Conservation (phyloP, 2,113 vertebrate genomes). For the Tor tambroides region DNA sequence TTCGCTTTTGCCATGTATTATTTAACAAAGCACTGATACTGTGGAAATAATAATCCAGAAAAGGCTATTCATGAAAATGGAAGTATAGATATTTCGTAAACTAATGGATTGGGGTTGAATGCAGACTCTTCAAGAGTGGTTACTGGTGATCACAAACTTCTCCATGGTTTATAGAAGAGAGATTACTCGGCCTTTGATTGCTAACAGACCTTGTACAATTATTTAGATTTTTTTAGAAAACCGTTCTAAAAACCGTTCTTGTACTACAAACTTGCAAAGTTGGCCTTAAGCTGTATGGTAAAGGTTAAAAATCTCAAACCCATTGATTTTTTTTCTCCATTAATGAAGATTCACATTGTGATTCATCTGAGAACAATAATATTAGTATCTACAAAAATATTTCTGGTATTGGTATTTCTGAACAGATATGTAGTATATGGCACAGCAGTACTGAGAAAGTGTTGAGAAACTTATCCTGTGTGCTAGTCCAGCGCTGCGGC, state of each 20-base stretch:
- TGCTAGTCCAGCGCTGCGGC: slow-evolving; percentile 2
- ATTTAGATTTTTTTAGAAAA: too few species aligned
- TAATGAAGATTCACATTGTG: not conserved
- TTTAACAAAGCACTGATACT: not conserved
- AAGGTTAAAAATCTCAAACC: not conserved
- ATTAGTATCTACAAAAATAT: not conserved
- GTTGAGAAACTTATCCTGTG: slow-evolving; percentile 8
- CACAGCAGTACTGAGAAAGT: not conserved
- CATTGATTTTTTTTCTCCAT: not conserved
- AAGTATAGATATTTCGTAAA: not conserved
- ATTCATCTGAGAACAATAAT: not conserved
- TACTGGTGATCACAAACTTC: not conserved
- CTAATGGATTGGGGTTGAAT: not conserved
- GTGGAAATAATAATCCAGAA: not conserved
- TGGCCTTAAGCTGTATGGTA: too few species aligned
- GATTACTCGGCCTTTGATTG: not conserved
- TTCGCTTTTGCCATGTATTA: not conserved
- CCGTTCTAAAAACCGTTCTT: too few species aligned
- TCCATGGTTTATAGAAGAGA: not conserved
- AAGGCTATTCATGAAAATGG: not conserved
- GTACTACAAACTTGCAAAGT: not conserved
- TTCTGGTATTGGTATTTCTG: not conserved
- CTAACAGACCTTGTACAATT: not conserved
- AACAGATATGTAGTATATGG: not conserved
- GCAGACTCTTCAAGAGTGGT: not conserved